Base-by-base conservation (phyloP, 1,140 invertebrate genomes). In the Paraescarpia echinospica region DNA sequence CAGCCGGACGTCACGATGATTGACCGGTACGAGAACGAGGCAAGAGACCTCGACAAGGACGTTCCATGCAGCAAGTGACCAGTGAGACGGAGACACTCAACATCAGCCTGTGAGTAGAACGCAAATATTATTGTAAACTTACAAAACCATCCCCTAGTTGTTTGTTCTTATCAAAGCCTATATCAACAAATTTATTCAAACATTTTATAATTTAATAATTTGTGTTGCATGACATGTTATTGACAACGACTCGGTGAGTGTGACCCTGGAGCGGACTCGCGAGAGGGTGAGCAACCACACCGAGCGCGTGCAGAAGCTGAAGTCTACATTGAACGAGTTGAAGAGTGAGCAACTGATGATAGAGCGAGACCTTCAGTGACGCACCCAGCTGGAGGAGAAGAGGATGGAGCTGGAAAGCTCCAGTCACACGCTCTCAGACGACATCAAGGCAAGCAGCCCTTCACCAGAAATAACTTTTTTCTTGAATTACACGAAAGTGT, bases 41-140 rank as follows among this genome's bases (percentile, higher is more conserved):
- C 95, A 0, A 92, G 93, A 33, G 94, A 96, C 35, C 93, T 96
- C 48, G 94, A 95, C 35, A 95, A 94, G 92, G 96, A 95, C 92
- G 95, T 92, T 97, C 95, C 18, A 95, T 98, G 91, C 95, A 97
- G 93, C 96, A 97, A 94, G 97, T 97, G 33, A 96, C 97, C 89
- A 94, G 95, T 33, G 97, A 97, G 93, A 97, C 97, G 94, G 96
- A 96, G 22, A 96, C 27, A 93, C 97, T 9, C 96, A 97, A 93
- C 95, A 77, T 31, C 59, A 77, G 22, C 27, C 59, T 77, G 96
- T 91, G 96, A 96, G 94, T 95, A 97, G n/a, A n/a, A n/a, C n/a
- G n/a, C n/a, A n/a, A n/a, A n/a, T n/a, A n/a, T n/a, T n/a, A n/a
- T n/a, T n/a, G n/a, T n/a, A n/a, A n/a, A n/a, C n/a, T n/a, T n/a